Evolutionary conservation across 2,797 vertebrate species (phyloP).

Genomic region (Delichon dasypus): DNA sequence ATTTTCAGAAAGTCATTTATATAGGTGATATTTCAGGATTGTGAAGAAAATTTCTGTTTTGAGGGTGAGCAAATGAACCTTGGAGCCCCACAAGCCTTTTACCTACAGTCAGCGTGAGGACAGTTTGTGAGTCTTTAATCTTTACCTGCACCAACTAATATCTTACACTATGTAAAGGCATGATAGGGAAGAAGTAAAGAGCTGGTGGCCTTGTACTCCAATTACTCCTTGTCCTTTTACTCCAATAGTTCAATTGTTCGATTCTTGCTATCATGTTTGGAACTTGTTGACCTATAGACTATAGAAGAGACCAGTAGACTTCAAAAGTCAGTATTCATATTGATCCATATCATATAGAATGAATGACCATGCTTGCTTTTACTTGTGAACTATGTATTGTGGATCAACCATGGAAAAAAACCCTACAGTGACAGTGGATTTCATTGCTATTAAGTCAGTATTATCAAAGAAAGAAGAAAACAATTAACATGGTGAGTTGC

Average conservation of each 20-base stretch:
- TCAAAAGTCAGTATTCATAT: not conserved
- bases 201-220: not conserved
- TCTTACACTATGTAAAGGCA: not conserved
- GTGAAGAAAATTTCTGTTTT: not conserved
- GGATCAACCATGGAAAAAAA: not conserved
- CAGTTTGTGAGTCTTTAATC: not conserved
- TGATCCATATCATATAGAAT: not conserved
- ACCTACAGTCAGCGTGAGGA: not conserved
- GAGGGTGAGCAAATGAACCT: not conserved
- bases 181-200: not conserved
- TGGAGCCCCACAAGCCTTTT: not conserved
- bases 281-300: not conserved
- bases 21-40: not conserved
- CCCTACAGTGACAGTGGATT: not conserved
- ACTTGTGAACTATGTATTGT: not conserved
- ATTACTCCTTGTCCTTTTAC: too few species aligned
- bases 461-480: not conserved
- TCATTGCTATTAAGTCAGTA: not conserved
- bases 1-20: not conserved
- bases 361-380: not conserved
- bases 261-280: not conserved
- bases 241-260: not conserved
- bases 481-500: accelerated
- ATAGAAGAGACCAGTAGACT: not conserved
- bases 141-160: not conserved